Conservation (phyloP, 2,113 vertebrate genomes). For the Solenodon paradoxus region DNA sequence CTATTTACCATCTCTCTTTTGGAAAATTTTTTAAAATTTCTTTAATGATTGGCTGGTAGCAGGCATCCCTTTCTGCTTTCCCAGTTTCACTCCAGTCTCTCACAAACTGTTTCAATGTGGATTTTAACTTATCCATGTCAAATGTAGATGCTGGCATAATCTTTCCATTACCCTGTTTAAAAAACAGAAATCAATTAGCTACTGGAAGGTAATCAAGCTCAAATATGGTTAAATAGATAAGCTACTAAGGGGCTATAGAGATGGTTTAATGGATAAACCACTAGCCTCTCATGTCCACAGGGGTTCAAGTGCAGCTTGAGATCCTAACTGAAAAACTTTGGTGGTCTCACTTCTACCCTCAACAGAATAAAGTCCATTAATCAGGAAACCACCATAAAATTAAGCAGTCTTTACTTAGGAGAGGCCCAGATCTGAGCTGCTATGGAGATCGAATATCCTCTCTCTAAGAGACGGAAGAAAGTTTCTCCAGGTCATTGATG, state of each 20-base stretch:
- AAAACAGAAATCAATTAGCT: slow-evolving; percentile 59
- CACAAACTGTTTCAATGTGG: slow-evolving; percentile 98
- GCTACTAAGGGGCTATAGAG: neutral
- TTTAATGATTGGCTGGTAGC: slow-evolving; percentile 94
- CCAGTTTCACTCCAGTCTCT: slow-evolving; percentile 97
- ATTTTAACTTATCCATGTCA: slow-evolving; percentile 99
- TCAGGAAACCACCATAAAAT: slow-evolving; percentile 40
- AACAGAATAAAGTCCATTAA: slow-evolving; percentile 29
- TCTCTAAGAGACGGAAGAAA: neutral
- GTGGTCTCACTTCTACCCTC: slow-evolving; percentile 20
- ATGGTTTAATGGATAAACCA: slow-evolving; percentile 34
- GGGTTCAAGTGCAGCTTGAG: slow-evolving; percentile 23
- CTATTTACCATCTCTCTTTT: slow-evolving; percentile 91
- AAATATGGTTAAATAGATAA: neutral
- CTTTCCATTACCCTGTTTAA: slow-evolving; percentile 85
- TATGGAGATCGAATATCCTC: neutral
- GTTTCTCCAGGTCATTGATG: slow-evolving; percentile 27
- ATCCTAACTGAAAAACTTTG: slow-evolving; percentile 45
- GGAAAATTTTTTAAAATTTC: slow-evolving; percentile 96
- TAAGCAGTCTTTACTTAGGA: slow-evolving; percentile 32
- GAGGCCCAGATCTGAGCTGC: slow-evolving; percentile 1
- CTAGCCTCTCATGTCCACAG: slow-evolving; percentile 18
- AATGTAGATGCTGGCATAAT: slow-evolving; percentile 93
- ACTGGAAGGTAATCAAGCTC: slow-evolving; percentile 1
- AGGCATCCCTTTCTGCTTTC: slow-evolving; percentile 93